Evolutionary conservation across 2,113 vertebrate species (phyloP).

Genomic region (Urocolius indicus): DNA sequence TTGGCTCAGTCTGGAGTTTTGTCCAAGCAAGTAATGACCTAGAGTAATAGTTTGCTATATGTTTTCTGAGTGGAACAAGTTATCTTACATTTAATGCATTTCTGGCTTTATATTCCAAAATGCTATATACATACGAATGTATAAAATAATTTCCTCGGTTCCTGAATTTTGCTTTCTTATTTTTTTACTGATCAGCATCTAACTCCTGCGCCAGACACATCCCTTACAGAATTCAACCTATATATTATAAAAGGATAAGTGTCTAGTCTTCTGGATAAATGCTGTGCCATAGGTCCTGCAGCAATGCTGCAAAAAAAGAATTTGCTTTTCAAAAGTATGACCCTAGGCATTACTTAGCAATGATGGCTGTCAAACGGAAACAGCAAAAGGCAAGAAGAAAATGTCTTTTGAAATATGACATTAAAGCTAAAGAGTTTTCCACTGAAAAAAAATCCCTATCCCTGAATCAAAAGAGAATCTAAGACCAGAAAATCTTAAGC

Average conservation of each 20-base stretch:
- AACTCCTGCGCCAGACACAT: neutral
- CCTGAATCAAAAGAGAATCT: neutral
- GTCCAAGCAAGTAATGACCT: neutral
- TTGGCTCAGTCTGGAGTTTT: neutral
- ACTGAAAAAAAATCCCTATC: neutral
- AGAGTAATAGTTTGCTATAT: neutral
- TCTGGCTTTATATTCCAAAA: neutral
- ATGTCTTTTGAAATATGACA: neutral
- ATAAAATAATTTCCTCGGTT: neutral
- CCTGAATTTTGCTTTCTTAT: neutral
- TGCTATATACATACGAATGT: neutral
- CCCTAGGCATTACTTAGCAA: slow-evolving; percentile 58
- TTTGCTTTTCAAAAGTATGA: slow-evolving; percentile 27
- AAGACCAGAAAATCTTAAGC: neutral
- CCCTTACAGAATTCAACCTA: neutral
- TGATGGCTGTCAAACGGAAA: slow-evolving; percentile 22
- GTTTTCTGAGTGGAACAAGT: neutral
- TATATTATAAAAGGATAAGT: neutral
- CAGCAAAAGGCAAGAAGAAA: neutral
- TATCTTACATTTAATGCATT: neutral
- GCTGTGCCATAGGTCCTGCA: neutral
- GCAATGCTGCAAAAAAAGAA: slow-evolving; percentile 14
- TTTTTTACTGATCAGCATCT: neutral
- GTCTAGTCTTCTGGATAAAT: neutral
- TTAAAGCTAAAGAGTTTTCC: neutral